phyloP scores from a whole-genome alignment of 2,113 vertebrate genomes.

The Empidonax alnorum region DNA sequence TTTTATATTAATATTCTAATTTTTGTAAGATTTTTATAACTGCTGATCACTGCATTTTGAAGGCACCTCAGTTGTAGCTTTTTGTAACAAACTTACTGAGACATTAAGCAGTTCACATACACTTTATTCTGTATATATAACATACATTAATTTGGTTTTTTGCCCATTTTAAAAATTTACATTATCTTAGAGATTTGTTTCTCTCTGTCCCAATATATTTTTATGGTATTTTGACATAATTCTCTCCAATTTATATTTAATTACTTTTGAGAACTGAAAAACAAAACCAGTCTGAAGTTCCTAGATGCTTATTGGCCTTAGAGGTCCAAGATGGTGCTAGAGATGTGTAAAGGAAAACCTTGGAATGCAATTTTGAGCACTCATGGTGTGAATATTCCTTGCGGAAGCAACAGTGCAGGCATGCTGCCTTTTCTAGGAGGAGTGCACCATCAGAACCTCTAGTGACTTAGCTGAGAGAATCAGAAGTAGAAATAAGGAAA shows the following conservation, averaged over 20 bases:
- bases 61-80: background rate
- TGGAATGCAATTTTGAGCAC: background rate
- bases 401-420: background rate
- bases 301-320: background rate
- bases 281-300: background rate
- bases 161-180: background rate
- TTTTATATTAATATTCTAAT: background rate
- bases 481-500: background rate
- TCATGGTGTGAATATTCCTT: background rate
- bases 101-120: background rate
- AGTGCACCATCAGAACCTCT: background rate
- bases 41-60: background rate
- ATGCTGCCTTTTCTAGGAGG: background rate
- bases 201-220: background rate
- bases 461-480: background rate
- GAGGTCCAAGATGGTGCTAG: background rate
- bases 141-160: rapidly evolving
- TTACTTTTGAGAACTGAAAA: background rate
- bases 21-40: background rate
- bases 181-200: background rate
- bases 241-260: background rate
- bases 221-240: background rate
- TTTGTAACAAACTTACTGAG: background rate
- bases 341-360: background rate
- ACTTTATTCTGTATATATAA: background rate